Conservation (phyloP, 30 jellyfish, hydroid and myxozoan species). For the Phacellophora camtschatica region DNA sequence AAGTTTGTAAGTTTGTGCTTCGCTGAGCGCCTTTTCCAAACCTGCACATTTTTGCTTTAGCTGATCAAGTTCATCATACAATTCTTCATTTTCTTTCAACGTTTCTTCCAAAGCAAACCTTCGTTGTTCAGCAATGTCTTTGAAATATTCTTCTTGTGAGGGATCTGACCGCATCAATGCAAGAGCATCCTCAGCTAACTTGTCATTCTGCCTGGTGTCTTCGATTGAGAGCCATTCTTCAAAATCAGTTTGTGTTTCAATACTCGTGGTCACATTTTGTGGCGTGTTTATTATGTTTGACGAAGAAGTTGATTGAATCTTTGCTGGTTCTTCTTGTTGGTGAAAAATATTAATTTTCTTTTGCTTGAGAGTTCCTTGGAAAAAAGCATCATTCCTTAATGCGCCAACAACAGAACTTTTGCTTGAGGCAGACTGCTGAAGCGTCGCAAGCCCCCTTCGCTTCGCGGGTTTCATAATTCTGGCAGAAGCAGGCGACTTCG, state of each 20-base stretch:
- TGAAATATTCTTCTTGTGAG: conserved; percentile 64
- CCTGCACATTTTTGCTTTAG: conserved; percentile 41
- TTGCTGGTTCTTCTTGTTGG: neutral
- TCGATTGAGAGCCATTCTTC: conserved; percentile 63
- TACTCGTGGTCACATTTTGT: neutral
- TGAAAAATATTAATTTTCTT: conserved; percentile 24
- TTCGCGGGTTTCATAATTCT: conserved; percentile 33
- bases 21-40: conserved; percentile 65
- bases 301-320: neutral
- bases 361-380: neutral
- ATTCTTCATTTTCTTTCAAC: conserved; percentile 79
- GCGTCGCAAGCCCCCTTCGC: conserved; percentile 80
- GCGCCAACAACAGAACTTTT: conserved; percentile 47
- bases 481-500: conserved; percentile 26
- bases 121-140: conserved; percentile 83
- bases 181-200: conserved; percentile 80
- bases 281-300: neutral
- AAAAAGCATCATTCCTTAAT: neutral
- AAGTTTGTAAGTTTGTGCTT: conserved; percentile 67
- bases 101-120: conserved; percentile 90
- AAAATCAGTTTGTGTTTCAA: conserved; percentile 50
- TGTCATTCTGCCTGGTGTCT: conserved; percentile 10
- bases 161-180: conserved; percentile 73
- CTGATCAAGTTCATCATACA: conserved; percentile 60
- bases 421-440: conserved; percentile 72